Conservation (phyloP, 2,888 invertebrate species). For the Drosophila neutralis region DNA sequence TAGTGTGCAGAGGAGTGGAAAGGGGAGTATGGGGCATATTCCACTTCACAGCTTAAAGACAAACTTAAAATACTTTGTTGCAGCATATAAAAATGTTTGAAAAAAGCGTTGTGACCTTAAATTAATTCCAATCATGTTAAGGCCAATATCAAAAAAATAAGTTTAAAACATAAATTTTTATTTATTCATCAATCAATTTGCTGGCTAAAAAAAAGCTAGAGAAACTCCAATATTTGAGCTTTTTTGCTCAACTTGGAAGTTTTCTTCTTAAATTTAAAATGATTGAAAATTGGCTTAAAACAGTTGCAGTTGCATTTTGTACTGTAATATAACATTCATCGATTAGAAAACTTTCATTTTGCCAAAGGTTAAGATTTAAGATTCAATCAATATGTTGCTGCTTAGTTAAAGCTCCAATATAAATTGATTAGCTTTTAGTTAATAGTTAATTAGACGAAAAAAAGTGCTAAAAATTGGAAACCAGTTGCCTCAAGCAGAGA, state of each 20-base stretch:
- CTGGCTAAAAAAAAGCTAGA: background rate
- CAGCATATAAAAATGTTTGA: background rate
- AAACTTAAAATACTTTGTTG: background rate
- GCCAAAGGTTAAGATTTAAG: background rate
- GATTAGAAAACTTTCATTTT: background rate
- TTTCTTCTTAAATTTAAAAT: background rate
- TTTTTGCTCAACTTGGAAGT: background rate
- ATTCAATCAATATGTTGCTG: background rate
- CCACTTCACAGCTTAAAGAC: background rate
- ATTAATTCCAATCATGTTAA: background rate
- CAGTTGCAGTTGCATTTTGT: background rate
- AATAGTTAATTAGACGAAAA: background rate
- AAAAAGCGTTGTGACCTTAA: background rate
- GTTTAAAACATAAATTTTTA: background rate
- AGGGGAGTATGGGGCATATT: background rate
- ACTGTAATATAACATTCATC: rapidly evolving
- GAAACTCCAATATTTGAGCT: background rate
- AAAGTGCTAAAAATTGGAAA: background rate
- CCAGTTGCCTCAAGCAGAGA: background rate
- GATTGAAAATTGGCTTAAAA: background rate
- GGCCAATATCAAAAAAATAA: background rate
- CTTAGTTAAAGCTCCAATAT: background rate
- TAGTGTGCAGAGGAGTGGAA: background rate
- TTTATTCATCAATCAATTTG: background rate
- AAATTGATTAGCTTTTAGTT: background rate